Conservation (phyloP, 2,113 vertebrate genomes). For the Tupaia chinensis region DNA sequence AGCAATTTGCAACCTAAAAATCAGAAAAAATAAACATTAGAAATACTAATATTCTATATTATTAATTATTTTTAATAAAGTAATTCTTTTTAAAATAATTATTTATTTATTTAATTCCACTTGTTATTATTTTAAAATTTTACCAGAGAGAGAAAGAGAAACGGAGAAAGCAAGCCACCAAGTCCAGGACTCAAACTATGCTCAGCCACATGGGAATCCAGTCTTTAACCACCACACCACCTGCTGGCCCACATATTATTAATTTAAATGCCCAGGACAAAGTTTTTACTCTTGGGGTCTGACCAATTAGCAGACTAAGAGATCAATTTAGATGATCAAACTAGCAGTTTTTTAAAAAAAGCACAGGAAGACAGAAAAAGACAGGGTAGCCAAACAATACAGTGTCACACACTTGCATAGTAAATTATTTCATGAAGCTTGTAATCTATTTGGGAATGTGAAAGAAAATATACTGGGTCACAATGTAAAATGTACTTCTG, state of each 20-base stretch:
- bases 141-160: conserved; percentile 89
- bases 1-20: conserved; percentile 95
- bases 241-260: neutral
- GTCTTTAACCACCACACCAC: too few relatives aligned
- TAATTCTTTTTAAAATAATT: too few relatives aligned
- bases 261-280: conserved; percentile 42
- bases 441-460: conserved; percentile 20
- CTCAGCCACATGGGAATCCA: too few relatives aligned
- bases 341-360: neutral
- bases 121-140: conserved; percentile 69
- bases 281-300: conserved; percentile 14
- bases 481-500: conserved; percentile 54
- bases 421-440: conserved; percentile 23
- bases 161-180: too few relatives aligned
- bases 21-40: conserved; percentile 59
- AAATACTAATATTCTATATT: too few relatives aligned
- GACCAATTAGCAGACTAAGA: conserved; percentile 1
- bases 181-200: too few relatives aligned
- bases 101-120: too few relatives aligned
- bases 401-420: neutral
- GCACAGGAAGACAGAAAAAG: neutral
- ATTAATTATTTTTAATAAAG: too few relatives aligned
- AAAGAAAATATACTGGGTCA: conserved; percentile 41
- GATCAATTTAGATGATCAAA: conserved; percentile 8
- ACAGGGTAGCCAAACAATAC: conserved; percentile 23